Percentiles rank a stretch among this genome's conserved stretches.
These are phyloP conservation scores for Caenorhabditis sinica DNA, from an alignment of 2,888 invertebrate species.

Conservation along the genomic window DNA sequence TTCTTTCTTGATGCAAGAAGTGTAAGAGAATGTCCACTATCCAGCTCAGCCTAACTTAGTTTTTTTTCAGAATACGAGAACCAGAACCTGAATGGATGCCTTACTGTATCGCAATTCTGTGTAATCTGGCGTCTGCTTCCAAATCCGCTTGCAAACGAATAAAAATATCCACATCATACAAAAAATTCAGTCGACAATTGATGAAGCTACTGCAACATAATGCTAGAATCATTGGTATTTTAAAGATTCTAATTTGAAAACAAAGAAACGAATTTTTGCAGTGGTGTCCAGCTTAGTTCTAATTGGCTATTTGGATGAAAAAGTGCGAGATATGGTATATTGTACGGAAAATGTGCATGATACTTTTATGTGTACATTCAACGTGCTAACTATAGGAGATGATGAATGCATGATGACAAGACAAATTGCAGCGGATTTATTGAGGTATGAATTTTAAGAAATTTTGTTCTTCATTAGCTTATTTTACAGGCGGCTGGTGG, in stretches of 20 bases:
- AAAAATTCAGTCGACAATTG: conserved; percentile 72
- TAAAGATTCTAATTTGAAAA: not conserved
- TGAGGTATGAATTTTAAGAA: conserved; percentile 64
- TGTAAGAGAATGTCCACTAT: conserved; percentile 63
- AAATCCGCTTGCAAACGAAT: conserved; percentile 76
- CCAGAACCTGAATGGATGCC: conserved; percentile 80
- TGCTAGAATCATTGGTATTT: conserved; percentile 72
- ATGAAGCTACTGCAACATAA: conserved; percentile 75
- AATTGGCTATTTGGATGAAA: conserved; percentile 79
- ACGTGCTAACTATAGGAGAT: conserved; percentile 83
- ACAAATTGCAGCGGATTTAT: conserved; percentile 84
- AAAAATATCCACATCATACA: conserved; percentile 76
- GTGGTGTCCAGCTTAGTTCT: conserved; percentile 80
- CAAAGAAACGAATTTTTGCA: not conserved
- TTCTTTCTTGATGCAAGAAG: conserved; percentile 76
- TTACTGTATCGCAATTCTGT: conserved; percentile 80
- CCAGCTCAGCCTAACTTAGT: not conserved
- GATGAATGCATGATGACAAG: conserved; percentile 83
- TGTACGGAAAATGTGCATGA: conserved; percentile 84
- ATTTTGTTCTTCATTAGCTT: too few species aligned
- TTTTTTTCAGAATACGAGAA: conserved; percentile 49
- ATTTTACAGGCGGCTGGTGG: conserved; percentile 80
- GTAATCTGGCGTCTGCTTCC: conserved; percentile 79
- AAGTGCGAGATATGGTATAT: conserved; percentile 78
- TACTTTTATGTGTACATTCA: conserved; percentile 85